Evolutionary conservation across 2,797 vertebrate species (phyloP).

Genomic region (Dendrocincla fuliginosa): DNA sequence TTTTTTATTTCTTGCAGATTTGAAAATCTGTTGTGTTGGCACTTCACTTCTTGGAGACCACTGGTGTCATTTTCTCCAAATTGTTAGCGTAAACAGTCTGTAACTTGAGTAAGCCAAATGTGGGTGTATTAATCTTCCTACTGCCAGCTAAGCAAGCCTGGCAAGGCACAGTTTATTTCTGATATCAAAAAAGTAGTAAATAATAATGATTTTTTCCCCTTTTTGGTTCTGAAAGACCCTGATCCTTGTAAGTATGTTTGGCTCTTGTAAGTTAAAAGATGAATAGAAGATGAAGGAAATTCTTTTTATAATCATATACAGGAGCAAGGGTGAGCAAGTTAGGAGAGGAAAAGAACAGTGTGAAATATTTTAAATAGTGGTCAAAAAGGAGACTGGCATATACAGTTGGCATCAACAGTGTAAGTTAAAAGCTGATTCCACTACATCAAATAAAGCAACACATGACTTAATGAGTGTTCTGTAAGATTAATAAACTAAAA

Average conservation of each 20-base stretch:
- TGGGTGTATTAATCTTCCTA: constrained; percentile 63
- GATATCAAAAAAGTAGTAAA: constrained; percentile 41
- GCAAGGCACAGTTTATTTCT: constrained; percentile 52
- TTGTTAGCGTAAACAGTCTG: constrained; percentile 69
- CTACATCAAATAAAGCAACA: neutral
- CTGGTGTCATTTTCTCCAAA: constrained; percentile 69
- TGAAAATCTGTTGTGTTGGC: constrained; percentile 65
- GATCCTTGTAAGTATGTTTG: constrained; percentile 29
- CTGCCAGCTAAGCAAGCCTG: constrained; percentile 64
- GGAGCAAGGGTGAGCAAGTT: neutral
- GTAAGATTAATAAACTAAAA: neutral
- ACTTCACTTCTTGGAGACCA: constrained; percentile 63
- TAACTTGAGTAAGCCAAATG: constrained; percentile 65
- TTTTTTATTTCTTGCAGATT: constrained; percentile 48
- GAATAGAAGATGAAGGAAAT: neutral
- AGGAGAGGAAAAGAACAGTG: neutral
- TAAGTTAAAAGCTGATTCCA: neutral
- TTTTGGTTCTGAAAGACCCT: neutral
- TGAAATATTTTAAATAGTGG: neutral
- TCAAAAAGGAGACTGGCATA: neutral
- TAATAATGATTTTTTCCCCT: neutral
- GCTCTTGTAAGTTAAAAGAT: constrained; percentile 13
- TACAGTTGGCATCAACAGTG: neutral
- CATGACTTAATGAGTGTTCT: neutral
- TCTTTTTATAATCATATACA: neutral